Evolutionary conservation across 2,888 invertebrate species (phyloP).

Genomic region (Orchestes rusci): DNA sequence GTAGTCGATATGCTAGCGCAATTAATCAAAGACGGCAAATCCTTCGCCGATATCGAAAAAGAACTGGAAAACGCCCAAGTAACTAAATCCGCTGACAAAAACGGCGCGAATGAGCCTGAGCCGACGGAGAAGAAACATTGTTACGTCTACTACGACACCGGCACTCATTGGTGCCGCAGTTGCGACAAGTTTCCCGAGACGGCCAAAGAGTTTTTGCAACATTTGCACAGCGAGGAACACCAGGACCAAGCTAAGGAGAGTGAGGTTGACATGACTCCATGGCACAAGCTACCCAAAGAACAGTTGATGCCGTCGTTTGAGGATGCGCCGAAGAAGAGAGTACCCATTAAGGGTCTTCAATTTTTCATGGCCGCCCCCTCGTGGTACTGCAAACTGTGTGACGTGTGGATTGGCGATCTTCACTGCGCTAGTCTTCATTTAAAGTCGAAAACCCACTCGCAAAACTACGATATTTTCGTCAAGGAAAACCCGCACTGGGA

Average conservation of each 20-base stretch:
- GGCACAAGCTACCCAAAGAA: constrained; percentile 58
- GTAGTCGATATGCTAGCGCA: constrained; percentile 83
- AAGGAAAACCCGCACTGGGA: constrained; percentile 85
- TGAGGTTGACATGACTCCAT: constrained; percentile 66
- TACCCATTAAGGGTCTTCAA: constrained; percentile 78
- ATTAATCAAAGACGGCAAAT: constrained; percentile 68
- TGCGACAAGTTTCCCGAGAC: constrained; percentile 83
- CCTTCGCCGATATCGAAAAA: constrained; percentile 42
- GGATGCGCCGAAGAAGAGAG: constrained; percentile 66
- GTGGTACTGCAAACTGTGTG: constrained; percentile 86
- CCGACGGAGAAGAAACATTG: too few relatives aligned
- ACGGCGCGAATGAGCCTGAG: too few relatives aligned
- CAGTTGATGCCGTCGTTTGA: constrained; percentile 63
- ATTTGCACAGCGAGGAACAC: constrained; percentile 74
- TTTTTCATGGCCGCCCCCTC: constrained; percentile 82
- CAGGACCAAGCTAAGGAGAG: constrained; percentile 54
- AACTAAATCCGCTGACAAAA: too few relatives aligned
- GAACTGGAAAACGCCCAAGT: constrained; percentile 23
- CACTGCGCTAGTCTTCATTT: constrained; percentile 83
- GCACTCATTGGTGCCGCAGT: constrained; percentile 83
- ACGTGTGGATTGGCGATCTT: constrained; percentile 80
- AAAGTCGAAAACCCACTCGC: constrained; percentile 70
- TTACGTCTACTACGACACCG: constrained; percentile 81
- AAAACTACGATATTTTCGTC: constrained; percentile 71
- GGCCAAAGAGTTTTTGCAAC: constrained; percentile 77